A percentile compares a stretch with the other conserved stretches of the same genome.
Evolutionary conservation across 2,797 vertebrate species (phyloP).

Genomic region (Enoplosus armatus): DNA sequence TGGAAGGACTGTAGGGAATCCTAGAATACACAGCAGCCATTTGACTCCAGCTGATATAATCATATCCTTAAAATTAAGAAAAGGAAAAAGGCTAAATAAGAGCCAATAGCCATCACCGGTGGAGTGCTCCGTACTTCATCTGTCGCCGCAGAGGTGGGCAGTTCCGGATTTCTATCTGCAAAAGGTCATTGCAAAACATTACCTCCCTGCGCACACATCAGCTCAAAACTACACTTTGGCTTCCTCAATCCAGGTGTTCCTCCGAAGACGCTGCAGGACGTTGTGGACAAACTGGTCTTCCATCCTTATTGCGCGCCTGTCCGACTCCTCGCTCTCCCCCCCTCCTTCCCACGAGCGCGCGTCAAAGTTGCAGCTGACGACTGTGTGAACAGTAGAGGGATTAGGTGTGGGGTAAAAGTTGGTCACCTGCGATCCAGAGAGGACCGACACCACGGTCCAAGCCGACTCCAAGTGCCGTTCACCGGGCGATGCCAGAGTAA

Average conservation of each 20-base stretch:
- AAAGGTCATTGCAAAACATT: constrained; percentile 56
- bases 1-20: constrained; percentile 87
- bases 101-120: constrained; percentile 44
- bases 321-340: constrained; percentile 44
- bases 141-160: constrained; percentile 76
- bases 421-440: constrained; percentile 77
- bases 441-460: constrained; percentile 87
- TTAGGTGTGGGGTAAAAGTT: constrained; percentile 61
- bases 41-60: constrained; percentile 68
- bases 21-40: constrained; percentile 62
- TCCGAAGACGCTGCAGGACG: constrained; percentile 63
- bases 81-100: constrained; percentile 43
- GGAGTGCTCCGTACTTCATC: constrained; percentile 65
- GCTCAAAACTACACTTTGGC: constrained; percentile 66
- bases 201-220: constrained; percentile 44
- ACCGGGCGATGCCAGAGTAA: constrained; percentile 98
- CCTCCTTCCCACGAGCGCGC: no score
- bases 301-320: constrained; percentile 53
- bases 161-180: constrained; percentile 69
- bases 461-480: constrained; percentile 91
- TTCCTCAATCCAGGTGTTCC: constrained; percentile 75
- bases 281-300: constrained; percentile 60
- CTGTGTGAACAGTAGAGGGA: constrained; percentile 55
- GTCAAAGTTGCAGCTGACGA: constrained; percentile 51
- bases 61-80: constrained; percentile 53